A percentile compares a stretch with the other conserved stretches of the same genome.
Evolutionary conservation across 2,888 invertebrate genomes (phyloP).

Genomic region (Apamea crenata): DNA sequence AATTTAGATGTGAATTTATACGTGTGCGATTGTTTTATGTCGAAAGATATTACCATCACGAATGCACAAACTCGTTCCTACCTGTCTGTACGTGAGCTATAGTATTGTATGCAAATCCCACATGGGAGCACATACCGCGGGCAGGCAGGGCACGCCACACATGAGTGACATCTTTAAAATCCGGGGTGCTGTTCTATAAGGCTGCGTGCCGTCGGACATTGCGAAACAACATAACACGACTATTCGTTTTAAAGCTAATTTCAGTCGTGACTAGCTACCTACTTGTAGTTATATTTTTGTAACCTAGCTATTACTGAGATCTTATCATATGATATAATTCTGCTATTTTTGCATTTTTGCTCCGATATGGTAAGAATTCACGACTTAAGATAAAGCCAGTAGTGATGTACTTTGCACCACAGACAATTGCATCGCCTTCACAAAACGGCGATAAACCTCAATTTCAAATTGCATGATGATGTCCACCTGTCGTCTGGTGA

Average conservation of each 20-base stretch:
- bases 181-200: constrained; percentile 34
- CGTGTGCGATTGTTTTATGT: constrained; percentile 34
- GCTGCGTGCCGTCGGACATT: constrained; percentile 21
- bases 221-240: constrained; percentile 18
- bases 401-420: constrained; percentile 23
- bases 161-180: constrained; percentile 65
- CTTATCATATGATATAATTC: constrained; percentile 21
- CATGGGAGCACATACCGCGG: constrained; percentile 54
- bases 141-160: constrained; percentile 42
- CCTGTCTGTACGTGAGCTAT: constrained; percentile 48
- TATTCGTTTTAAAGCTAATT: constrained; percentile 5
- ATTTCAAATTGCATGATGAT: constrained; percentile 67
- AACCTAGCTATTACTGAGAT: background rate
- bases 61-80: constrained; percentile 54
- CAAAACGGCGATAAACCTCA: constrained; percentile 55
- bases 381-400: constrained; percentile 50
- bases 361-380: constrained; percentile 31
- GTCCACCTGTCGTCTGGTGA: constrained; percentile 68
- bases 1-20: constrained; percentile 43
- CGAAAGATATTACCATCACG: constrained; percentile 48
- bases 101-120: constrained; percentile 78
- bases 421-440: constrained; percentile 44
- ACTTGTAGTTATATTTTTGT: background rate
- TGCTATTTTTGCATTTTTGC: constrained; percentile 10
- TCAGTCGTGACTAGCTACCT: constrained; percentile 26